phyloP scores from a whole-genome alignment of 2,888 invertebrate species.

The Bembecia ichneumoniformis region DNA sequence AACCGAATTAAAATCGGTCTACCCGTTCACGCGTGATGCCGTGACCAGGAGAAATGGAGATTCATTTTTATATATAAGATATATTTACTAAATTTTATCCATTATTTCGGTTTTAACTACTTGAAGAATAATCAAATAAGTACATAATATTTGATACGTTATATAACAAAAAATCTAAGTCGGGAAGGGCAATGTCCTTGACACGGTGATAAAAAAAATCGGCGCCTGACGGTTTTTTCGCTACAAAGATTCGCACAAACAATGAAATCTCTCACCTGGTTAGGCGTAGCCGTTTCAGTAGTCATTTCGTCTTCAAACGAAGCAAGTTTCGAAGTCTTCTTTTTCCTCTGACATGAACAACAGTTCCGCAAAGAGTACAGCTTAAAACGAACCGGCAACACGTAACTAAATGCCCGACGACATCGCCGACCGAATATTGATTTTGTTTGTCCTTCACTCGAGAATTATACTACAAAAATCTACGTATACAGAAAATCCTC shows the following conservation, averaged over 20 bases:
- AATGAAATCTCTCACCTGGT: constrained; percentile 41
- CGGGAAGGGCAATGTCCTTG: constrained; percentile 38
- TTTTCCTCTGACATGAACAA: constrained; percentile 60
- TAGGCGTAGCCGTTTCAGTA: constrained; percentile 67
- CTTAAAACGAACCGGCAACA: constrained; percentile 24
- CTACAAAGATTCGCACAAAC: background rate
- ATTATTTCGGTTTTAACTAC: too few species aligned
- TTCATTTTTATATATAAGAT: too few species aligned
- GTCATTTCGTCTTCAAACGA: constrained; percentile 59
- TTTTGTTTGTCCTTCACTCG: constrained; percentile 37
- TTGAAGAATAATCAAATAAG: too few species aligned
- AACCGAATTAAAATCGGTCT: too few species aligned
- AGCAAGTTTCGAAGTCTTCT: constrained; percentile 52
- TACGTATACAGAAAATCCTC: constrained; percentile 29
- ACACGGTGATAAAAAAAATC: constrained; percentile 19
- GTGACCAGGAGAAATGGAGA: too few species aligned
- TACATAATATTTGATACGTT: constrained; percentile 10
- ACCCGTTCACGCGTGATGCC: too few species aligned
- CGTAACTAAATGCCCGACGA: constrained; percentile 19
- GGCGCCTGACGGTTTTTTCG: constrained; percentile 19
- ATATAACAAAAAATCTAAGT: constrained; percentile 32
- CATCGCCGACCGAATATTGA: constrained; percentile 41
- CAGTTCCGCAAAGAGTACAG: constrained; percentile 48
- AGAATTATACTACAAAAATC: constrained; percentile 21
- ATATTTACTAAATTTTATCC: too few species aligned